These are phyloP conservation scores for Dermatophagoides farinae DNA, from an alignment of 1,140 invertebrate genomes.

Conservation along the genomic window DNA sequence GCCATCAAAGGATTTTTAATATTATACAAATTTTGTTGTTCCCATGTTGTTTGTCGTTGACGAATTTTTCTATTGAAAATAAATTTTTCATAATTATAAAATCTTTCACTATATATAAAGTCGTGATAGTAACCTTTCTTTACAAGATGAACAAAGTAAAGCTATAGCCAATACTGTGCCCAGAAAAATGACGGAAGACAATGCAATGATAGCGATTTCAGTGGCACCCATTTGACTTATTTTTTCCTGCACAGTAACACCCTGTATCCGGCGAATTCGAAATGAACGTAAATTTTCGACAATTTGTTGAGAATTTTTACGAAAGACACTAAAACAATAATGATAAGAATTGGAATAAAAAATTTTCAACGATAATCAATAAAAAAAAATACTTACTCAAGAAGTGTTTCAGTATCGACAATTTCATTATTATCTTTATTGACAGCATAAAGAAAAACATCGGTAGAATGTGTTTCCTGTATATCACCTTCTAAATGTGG, in stretches of 20 bases:
- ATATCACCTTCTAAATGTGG: constrained; percentile 39
- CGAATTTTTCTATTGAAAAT: constrained; percentile 18
- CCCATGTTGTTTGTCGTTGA: constrained; percentile 20
- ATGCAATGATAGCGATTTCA: constrained; percentile 51
- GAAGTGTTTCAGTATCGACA: constrained; percentile 50
- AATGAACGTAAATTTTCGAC: constrained; percentile 35
- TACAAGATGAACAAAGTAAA: constrained; percentile 21
- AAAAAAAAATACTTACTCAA: constrained; percentile 36
- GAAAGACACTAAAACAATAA: constrained; percentile 31
- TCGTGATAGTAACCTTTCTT: constrained; percentile 18
- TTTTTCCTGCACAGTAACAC: constrained; percentile 26
- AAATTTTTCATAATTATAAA: not conserved
- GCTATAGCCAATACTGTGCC: constrained; percentile 49
- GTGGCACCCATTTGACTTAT: constrained; percentile 41
- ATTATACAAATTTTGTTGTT: constrained; percentile 21
- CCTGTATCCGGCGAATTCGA: constrained; percentile 29
- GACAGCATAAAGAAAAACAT: constrained; percentile 60
- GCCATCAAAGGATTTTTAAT: constrained; percentile 22
- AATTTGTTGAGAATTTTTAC: constrained; percentile 33
- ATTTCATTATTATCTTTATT: constrained; percentile 55
- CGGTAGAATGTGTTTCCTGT: constrained; percentile 40
- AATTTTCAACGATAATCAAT: not conserved
- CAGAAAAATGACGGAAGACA: constrained; percentile 52
- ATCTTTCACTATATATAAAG: not conserved
- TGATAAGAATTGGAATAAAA: constrained; percentile 17